Base-by-base conservation (phyloP, 2,797 vertebrate genomes). In the Denticeps clupeoides region DNA sequence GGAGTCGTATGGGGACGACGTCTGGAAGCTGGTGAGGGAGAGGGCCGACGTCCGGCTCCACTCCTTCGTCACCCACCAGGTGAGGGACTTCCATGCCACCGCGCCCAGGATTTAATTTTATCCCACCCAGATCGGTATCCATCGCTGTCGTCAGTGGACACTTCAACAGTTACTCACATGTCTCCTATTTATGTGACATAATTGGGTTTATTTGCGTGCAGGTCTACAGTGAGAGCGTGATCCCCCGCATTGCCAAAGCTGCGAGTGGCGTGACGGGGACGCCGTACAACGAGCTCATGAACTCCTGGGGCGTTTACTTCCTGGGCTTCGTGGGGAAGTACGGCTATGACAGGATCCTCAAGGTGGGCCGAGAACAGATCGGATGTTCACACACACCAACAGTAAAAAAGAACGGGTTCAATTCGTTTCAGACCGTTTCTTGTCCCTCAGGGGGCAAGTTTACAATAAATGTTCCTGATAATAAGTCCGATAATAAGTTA, bases 281-380 rank as follows among this genome's bases (percentile, higher is more conserved):
- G 1, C 82, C 80, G 18, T 83, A 83, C 59, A 82, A 80, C 55
- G 80, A 83, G 59, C 70, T 86, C 66, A 87, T 82, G 79, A 87
- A 83, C 67, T 81, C 80, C 49, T 83, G 82, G 79, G 79, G 83
- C 0, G 75, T 84, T 45, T 83, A 80, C 46, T 83, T 83, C 62
- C 66, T 82, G 50, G 77, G 80, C 3, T 86, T 82, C 49, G 80
- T 83, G 1, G 81, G 81, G 35, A 83, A 82, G 46, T 83, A 84
- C 0, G 76, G 81, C 49, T 83, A 82, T 42, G 82, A 85, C 71
- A 71, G 78, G 51, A 84, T 83, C 58, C 68, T 42, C 9, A 38
- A 38, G 35, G 35, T 38, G 3, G 24, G 25, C 24, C 24, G 2
- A 10, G 18, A n/a, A n/a, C n/a, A n/a, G n/a, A n/a, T n/a, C n/a